Conservation (phyloP, 2,888 invertebrate species). For the Steinernema hermaphroditum region DNA sequence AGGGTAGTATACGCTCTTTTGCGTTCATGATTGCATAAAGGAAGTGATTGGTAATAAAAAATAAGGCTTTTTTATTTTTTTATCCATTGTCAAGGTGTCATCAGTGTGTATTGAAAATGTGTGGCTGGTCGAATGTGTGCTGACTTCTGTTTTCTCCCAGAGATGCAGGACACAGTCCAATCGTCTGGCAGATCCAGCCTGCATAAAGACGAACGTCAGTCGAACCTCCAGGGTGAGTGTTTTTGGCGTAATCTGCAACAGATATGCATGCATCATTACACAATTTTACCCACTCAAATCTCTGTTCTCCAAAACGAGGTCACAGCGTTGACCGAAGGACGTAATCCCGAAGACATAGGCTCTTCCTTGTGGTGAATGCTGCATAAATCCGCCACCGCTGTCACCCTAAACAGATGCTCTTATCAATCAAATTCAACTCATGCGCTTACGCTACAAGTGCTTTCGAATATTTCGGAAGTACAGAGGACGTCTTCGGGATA, state of each 20-base stretch:
- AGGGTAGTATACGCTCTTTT: too few species aligned
- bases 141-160: too few species aligned
- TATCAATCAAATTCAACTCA: neutral
- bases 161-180: neutral
- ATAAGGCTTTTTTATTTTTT: too few species aligned
- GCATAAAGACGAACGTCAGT: constrained; percentile 11
- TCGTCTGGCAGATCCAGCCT: neutral
- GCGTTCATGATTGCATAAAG: too few species aligned
- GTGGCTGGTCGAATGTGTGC: neutral
- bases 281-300: neutral
- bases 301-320: neutral
- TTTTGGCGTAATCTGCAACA: neutral
- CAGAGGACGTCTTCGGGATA: neutral
- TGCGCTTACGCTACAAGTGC: neutral
- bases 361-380: neutral
- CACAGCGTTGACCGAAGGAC: neutral
- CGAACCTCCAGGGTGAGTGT: neutral
- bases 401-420: neutral
- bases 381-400: constrained; percentile 14
- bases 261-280: neutral
- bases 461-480: neutral
- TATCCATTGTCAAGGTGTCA: too few species aligned
- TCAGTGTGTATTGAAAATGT: neutral
- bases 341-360: neutral
- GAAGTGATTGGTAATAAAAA: too few species aligned